Conservation (phyloP, 2,797 vertebrate species). For the Diplodus puntazzo region DNA sequence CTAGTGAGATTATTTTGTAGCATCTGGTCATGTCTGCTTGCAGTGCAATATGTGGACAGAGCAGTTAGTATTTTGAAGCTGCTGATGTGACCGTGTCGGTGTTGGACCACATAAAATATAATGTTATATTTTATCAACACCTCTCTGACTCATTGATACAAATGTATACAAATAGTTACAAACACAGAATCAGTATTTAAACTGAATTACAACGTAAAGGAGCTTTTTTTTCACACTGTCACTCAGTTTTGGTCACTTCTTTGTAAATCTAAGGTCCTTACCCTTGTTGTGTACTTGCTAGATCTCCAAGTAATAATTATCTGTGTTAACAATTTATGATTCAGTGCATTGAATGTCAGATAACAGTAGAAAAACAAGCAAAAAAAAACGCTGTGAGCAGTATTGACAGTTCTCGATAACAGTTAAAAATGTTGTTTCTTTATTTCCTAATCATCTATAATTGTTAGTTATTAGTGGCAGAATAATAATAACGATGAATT, state of each 20-base stretch:
- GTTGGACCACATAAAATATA: not conserved
- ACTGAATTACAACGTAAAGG: not conserved
- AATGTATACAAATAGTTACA: not conserved
- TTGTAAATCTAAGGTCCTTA: not conserved
- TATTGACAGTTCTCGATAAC: no score
- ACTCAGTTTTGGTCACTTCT: not conserved
- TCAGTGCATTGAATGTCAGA: not conserved
- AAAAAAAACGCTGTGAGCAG: no score
- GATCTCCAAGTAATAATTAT: not conserved
- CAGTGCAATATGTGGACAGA: not conserved
- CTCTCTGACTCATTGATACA: not conserved
- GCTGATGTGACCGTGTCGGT: not conserved
- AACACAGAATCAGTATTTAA: not conserved
- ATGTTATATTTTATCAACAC: not conserved
- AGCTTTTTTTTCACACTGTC: not conserved
- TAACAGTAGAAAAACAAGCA: not conserved
- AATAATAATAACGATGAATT: no score
- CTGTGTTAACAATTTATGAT: not conserved
- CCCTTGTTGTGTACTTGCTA: not conserved
- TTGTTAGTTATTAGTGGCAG: no score
- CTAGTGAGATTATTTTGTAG: slow-evolving; percentile 5
- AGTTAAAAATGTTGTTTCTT: no score
- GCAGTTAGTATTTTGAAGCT: not conserved
- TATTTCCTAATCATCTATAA: no score
- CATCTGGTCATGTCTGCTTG: slow-evolving; percentile 12